A percentile compares a stretch with the other conserved stretches of the same genome.
Evolutionary conservation across 2,113 vertebrate species (phyloP).

Genomic region (Salvelinus alpinus): DNA sequence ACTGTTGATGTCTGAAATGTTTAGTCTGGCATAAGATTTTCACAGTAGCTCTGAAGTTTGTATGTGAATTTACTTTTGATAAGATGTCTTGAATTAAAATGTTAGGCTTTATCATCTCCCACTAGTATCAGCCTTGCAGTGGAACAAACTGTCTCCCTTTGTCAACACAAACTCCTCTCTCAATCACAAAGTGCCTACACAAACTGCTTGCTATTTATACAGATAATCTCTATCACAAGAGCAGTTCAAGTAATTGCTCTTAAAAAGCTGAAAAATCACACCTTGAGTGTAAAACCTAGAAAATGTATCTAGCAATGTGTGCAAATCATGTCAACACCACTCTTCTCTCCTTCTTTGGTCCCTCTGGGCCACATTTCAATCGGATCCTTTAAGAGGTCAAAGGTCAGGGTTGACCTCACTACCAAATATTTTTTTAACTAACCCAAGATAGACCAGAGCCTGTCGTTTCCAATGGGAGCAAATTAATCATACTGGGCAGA

Average conservation of each 20-base stretch:
- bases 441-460: no score
- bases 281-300: constrained; percentile 13
- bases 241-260: constrained; percentile 62
- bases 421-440: no score
- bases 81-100: constrained; percentile 15
- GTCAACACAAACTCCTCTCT: constrained; percentile 26
- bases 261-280: constrained; percentile 27
- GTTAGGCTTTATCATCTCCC: constrained; percentile 50
- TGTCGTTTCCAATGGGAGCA: no score
- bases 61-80: background rate
- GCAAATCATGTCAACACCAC: constrained; percentile 68
- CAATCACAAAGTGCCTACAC: constrained; percentile 21
- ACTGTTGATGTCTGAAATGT: background rate
- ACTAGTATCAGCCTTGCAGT: constrained; percentile 9
- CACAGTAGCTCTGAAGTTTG: background rate
- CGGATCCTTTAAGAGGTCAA: constrained; percentile 23
- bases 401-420: background rate
- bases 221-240: constrained; percentile 23
- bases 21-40: background rate
- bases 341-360: constrained; percentile 56
- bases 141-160: constrained; percentile 53
- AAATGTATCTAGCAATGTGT: constrained; percentile 46
- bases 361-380: constrained; percentile 29
- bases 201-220: constrained; percentile 7
- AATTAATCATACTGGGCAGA: no score